These are phyloP conservation scores for Drosophila sp. DNA, from an alignment of 1,140 invertebrate species.

Conservation along the genomic window DNA sequence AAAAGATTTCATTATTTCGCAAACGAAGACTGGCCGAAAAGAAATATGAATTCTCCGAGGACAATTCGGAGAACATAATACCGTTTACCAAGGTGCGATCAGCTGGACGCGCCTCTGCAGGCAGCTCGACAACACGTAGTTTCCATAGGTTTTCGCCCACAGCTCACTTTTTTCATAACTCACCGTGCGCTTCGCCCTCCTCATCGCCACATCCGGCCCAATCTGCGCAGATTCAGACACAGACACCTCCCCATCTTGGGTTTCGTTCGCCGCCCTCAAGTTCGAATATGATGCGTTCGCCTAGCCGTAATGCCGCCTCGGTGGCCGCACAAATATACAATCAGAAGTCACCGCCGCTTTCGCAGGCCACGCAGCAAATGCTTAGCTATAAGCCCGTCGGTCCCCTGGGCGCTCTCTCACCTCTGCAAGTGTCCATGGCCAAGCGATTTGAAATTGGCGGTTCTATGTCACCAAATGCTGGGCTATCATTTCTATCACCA, in stretches of 20 bases:
- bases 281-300: constrained; percentile 73
- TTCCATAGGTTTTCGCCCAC: constrained; percentile 62
- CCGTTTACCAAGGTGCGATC: constrained; percentile 86
- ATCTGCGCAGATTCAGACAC: constrained; percentile 58
- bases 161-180: constrained; percentile 74
- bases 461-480: constrained; percentile 72
- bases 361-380: constrained; percentile 79
- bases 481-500: constrained; percentile 71
- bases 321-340: constrained; percentile 62
- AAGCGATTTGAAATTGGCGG: constrained; percentile 78
- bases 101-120: constrained; percentile 49
- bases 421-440: constrained; percentile 74
- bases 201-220: constrained; percentile 73
- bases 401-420: constrained; percentile 71
- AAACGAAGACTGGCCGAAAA: constrained; percentile 93
- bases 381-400: constrained; percentile 74
- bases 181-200: constrained; percentile 77
- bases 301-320: constrained; percentile 56
- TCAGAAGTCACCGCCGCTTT: constrained; percentile 77
- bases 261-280: constrained; percentile 83
- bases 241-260: constrained; percentile 59
- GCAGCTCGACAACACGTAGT: constrained; percentile 53
- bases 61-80: constrained; percentile 92
- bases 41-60: constrained; percentile 95
- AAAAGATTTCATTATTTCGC: constrained; percentile 91